phyloP scores from a whole-genome alignment of 1,140 invertebrate species.

The Camponotus floridanus region DNA sequence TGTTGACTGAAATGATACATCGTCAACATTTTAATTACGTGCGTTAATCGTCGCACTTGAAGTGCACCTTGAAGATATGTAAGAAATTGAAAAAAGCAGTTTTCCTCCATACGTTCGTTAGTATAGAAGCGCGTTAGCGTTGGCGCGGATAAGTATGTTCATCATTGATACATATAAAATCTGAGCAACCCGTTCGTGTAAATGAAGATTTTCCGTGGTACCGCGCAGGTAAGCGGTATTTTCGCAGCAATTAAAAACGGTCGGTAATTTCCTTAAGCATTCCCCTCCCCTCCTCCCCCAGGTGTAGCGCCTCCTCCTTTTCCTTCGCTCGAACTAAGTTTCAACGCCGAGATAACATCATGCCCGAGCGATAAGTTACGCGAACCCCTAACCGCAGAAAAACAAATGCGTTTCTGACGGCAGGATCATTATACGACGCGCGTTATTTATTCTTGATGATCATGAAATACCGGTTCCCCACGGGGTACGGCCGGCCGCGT shows the following conservation, averaged over 20 bases:
- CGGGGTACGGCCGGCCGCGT: slow-evolving; percentile 62
- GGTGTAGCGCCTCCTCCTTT: slow-evolving; percentile 33
- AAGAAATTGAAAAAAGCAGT: slow-evolving; percentile 24
- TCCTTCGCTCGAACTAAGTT: slow-evolving; percentile 57
- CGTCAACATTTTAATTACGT: background rate
- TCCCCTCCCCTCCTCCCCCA: background rate
- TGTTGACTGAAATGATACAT: background rate
- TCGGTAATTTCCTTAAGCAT: slow-evolving; percentile 65
- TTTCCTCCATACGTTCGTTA: slow-evolving; percentile 42
- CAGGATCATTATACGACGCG: slow-evolving; percentile 73
- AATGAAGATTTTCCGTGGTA: slow-evolving; percentile 46
- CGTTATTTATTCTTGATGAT: slow-evolving; percentile 77
- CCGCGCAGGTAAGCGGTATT: slow-evolving; percentile 43
- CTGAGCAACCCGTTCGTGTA: background rate
- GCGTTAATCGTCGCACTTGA: slow-evolving; percentile 37
- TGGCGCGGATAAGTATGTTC: slow-evolving; percentile 18
- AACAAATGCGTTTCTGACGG: slow-evolving; percentile 76
- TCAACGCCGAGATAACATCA: slow-evolving; percentile 73
- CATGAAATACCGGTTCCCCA: slow-evolving; percentile 75
- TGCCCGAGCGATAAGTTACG: slow-evolving; percentile 67
- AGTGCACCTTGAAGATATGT: slow-evolving; percentile 18
- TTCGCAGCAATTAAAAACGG: slow-evolving; percentile 68
- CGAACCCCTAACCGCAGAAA: slow-evolving; percentile 68
- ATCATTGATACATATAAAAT: slow-evolving; percentile 41
- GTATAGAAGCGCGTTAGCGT: background rate